Evolutionary conservation across 2,113 vertebrate species (phyloP).

Genomic region (Paralichthys olivaceus): DNA sequence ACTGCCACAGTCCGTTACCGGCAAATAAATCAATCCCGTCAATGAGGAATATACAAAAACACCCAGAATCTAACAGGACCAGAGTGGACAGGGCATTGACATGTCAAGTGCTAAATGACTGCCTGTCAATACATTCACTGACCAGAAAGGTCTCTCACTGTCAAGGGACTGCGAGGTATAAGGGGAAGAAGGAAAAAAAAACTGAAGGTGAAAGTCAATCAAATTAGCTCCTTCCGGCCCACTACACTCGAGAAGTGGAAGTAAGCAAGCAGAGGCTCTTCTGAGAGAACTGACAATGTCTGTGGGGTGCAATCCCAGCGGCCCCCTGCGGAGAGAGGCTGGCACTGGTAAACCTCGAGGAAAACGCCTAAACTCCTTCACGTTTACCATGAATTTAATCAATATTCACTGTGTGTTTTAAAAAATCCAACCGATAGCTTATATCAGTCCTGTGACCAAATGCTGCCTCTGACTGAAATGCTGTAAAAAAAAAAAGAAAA

Average conservation of each 20-base stretch:
- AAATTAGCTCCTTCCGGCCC: slow-evolving; percentile 83
- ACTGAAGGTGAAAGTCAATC: slow-evolving; percentile 82
- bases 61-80: slow-evolving; percentile 43
- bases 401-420: slow-evolving; percentile 3
- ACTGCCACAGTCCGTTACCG: slow-evolving; percentile 12
- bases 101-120: slow-evolving; percentile 83
- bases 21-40: slow-evolving; percentile 30
- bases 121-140: slow-evolving; percentile 82
- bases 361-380: slow-evolving; percentile 31
- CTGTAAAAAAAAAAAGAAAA: background rate
- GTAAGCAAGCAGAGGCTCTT: slow-evolving; percentile 55
- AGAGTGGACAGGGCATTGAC: slow-evolving; percentile 74
- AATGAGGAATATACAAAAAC: slow-evolving; percentile 59
- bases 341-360: slow-evolving; percentile 57
- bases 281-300: slow-evolving; percentile 60
- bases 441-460: slow-evolving; percentile 24
- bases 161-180: slow-evolving; percentile 75
- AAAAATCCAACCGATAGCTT: slow-evolving; percentile 7
- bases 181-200: slow-evolving; percentile 46
- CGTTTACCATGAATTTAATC: slow-evolving; percentile 27
- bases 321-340: slow-evolving; percentile 65
- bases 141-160: slow-evolving; percentile 80
- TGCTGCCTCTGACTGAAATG: slow-evolving; percentile 43
- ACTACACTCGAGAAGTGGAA: slow-evolving; percentile 70
- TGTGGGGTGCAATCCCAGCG: slow-evolving; percentile 66